Evolutionary conservation across 2,888 invertebrate species (phyloP).

Genomic region (Scrobipalpa costella): DNA sequence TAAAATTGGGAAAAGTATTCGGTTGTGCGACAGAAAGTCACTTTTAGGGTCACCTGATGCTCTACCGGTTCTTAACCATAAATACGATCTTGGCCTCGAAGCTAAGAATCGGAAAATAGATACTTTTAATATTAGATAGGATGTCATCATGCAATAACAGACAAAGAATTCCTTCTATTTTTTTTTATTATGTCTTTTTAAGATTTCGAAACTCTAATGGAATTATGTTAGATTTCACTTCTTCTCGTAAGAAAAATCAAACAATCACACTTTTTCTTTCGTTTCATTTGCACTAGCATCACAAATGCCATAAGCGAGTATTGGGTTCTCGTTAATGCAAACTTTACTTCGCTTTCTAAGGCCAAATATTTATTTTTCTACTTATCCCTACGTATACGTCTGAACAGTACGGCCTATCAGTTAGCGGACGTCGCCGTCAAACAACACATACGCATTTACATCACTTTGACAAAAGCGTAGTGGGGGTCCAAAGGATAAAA

Average conservation of each 20-base stretch:
- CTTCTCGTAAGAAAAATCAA: conserved; percentile 67
- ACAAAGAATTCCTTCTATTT: conserved; percentile 47
- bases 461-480: conserved; percentile 62
- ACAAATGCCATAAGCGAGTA: conserved; percentile 57
- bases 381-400: conserved; percentile 67
- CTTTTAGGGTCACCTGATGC: conserved; percentile 43
- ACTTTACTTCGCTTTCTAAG: conserved; percentile 79
- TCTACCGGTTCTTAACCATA: conserved; percentile 64
- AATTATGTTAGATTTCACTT: conserved; percentile 44
- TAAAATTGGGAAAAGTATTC: conserved; percentile 24
- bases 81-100: conserved; percentile 60
- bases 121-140: conserved; percentile 64
- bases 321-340: conserved; percentile 67
- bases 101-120: conserved; percentile 64
- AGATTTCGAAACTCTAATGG: conserved; percentile 13
- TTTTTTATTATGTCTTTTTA: conserved; percentile 22
- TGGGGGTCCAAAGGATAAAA: conserved; percentile 76
- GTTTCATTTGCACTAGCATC: conserved; percentile 70
- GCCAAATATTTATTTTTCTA: conserved; percentile 79
- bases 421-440: conserved; percentile 63
- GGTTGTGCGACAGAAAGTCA: conserved; percentile 58
- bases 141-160: conserved; percentile 59
- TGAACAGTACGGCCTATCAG: conserved; percentile 55
- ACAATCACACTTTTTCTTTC: conserved; percentile 80
- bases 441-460: conserved; percentile 64